Conservation (phyloP, 2,888 invertebrate genomes). For the Megastigmus dorsalis region DNA sequence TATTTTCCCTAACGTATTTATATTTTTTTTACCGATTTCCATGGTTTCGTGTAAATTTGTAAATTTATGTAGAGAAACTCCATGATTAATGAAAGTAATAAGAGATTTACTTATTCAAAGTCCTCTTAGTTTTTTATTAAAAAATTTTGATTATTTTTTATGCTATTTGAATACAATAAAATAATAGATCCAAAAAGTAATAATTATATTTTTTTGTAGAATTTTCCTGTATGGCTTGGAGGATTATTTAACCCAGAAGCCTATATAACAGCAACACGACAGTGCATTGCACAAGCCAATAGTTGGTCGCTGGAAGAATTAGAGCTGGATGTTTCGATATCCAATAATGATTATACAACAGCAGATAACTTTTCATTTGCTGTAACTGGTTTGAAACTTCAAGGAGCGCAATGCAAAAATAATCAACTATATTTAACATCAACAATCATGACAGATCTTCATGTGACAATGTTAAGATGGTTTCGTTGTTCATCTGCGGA, state of each 20-base stretch:
- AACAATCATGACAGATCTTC: slow-evolving; percentile 95
- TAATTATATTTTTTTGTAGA: slow-evolving; percentile 76
- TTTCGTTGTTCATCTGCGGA: slow-evolving; percentile 80
- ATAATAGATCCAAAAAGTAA: no score
- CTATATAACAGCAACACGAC: slow-evolving; percentile 98
- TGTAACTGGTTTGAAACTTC: slow-evolving; percentile 91
- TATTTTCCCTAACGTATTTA: no score
- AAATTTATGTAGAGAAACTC: no score
- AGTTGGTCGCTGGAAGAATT: slow-evolving; percentile 98
- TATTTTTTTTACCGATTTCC: no score
- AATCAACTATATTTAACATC: slow-evolving; percentile 93
- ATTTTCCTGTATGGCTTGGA: slow-evolving; percentile 96
- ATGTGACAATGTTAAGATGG: slow-evolving; percentile 93
- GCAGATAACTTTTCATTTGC: slow-evolving; percentile 81
- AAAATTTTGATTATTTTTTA: no score
- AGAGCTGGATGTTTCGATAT: slow-evolving; percentile 86
- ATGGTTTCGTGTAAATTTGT: no score
- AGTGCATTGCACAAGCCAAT: slow-evolving; percentile 98
- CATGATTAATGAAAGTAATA: no score
- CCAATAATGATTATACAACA: slow-evolving; percentile 77
- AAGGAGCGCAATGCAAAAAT: slow-evolving; percentile 95
- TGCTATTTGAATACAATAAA: no score
- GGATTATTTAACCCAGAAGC: slow-evolving; percentile 99
- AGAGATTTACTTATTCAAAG: no score
- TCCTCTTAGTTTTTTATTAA: no score